Conservation (phyloP, 2,797 vertebrate species). For the Phoxinus dragarum region DNA sequence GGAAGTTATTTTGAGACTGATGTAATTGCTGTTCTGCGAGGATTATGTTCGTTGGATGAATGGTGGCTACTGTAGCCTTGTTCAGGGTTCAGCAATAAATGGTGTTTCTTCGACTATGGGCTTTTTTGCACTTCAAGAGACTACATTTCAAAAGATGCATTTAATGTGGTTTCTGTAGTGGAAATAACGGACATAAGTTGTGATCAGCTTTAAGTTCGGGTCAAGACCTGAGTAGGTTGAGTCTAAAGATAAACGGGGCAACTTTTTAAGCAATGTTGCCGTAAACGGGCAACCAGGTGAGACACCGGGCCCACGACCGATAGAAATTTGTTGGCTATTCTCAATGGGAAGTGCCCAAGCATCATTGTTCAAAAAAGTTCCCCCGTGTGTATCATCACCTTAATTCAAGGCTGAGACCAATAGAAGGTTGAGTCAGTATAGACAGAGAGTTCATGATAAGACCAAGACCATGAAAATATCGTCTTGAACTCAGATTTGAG, state of each 20-base stretch:
- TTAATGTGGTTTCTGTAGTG: neutral
- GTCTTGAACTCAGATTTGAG: neutral
- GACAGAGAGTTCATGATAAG: neutral
- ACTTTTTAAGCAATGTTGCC: too few species aligned
- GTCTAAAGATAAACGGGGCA: too few species aligned
- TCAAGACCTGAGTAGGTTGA: neutral
- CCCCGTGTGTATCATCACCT: too few species aligned
- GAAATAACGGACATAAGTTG: neutral
- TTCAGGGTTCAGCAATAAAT: neutral
- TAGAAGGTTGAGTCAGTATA: neutral
- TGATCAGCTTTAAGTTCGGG: neutral
- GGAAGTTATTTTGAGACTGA: neutral
- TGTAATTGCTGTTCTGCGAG: neutral
- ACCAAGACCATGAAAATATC: neutral
- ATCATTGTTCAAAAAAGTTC: too few species aligned
- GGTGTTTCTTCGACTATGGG: neutral
- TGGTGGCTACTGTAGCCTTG: neutral
- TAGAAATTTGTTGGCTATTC: too few species aligned
- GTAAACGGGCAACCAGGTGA: too few species aligned
- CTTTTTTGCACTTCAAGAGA: neutral
- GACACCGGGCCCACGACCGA: too few species aligned
- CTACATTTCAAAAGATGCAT: neutral
- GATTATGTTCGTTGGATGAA: neutral
- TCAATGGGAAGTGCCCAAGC: too few species aligned
- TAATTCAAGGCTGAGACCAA: neutral